Base-by-base conservation (phyloP, 2,888 invertebrate species). In the Prosopocoilus inquinatus region DNA sequence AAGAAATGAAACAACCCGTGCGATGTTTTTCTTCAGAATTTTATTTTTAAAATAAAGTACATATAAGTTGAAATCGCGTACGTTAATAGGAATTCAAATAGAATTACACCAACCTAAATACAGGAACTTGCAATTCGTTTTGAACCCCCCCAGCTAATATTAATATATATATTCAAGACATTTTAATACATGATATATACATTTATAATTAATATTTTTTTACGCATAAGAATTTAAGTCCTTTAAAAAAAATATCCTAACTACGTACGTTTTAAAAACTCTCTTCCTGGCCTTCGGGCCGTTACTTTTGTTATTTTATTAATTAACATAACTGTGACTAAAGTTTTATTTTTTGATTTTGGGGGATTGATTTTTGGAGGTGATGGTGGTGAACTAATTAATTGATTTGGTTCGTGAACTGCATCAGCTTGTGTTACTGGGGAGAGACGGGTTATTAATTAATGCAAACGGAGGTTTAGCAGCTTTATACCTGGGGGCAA, bases 31-130 rank as follows among this genome's bases (percentile, higher is more conserved):
- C 60, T 60, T 53, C 60, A 66, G 71, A 67, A 66, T 71, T 70
- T 68, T 68, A 67, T 67, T 67, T 70, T 65, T 67, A 70, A 74
- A 74, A 74, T 73, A 71, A 73, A 73, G 67, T 73, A 73, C 72
- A 74, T 72, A 61, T 71, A 70, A 70, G 67, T 69, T 68, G 68
- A 67, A 66, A 68, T 69, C 63, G 67, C 65, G 67, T 67, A 64
- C 60, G 61, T 64, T 62, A 65, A 57, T 43, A 59, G 52, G 62
- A 62, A 64, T 60, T 63, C 58, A 63, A 62, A 62, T 63, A 62
- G 64, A 60, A 59, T 54, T 57, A 60, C 59, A 51, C 53, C 8
- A 41, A 38, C 11, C 11, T 38, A 38, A 16, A 5, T n/a, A 11
- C 38, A n/a, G n/a, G 38, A 49, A 49, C n/a, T 2, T 38, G 28